Evolutionary conservation across 1,140 invertebrate species (phyloP), one percentile per base, ranked within the genome.

Genomic region (Mycetomoellerius zeteki): DNA sequence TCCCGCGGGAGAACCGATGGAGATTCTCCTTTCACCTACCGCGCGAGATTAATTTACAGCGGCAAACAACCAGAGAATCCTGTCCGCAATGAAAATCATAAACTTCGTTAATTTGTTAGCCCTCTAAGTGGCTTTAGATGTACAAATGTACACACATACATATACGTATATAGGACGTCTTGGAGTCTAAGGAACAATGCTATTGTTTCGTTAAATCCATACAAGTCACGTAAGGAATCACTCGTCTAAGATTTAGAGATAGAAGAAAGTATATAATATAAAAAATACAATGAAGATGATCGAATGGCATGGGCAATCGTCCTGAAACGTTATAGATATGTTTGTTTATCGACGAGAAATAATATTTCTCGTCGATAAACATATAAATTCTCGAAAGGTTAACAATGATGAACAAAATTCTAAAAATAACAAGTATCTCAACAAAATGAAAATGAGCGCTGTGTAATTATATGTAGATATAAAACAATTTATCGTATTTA

Each of bases 1-100:
- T 91, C 90, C 90, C 62, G n/a, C 8, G 24, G 43, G 58, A 78
- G 30, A 24, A 56, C 64, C 24, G 16, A 43, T 24, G 50, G 14
- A 37, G 33, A 78, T 33, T 27, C 77, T 56, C 65, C 27, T 72
- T 56, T 71, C 50, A 52, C 43, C 30, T 27, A 54, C 1, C 50
- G 65, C 37, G 65, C 37, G 37, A 58, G 65, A 71, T 72, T 72
- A 82, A 72, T 71, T 72, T 82, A 81, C 30, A 37, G 14, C 30
- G 14, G 21, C 78, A 21, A 37, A 81, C 4, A 24, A 47, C 56
- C 30, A 30, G 33, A 30, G 37, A 77, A 62, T 62, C 1, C 60
- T 30, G 27, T 33, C 10, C 24, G 58, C 60, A 64, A 64, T 78
- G 43, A 78, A 64, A 78, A 47, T 64, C 58, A 64, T 64, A 47